phyloP scores from a whole-genome alignment of 2,797 vertebrate species.

The Macropus fuliginosus region DNA sequence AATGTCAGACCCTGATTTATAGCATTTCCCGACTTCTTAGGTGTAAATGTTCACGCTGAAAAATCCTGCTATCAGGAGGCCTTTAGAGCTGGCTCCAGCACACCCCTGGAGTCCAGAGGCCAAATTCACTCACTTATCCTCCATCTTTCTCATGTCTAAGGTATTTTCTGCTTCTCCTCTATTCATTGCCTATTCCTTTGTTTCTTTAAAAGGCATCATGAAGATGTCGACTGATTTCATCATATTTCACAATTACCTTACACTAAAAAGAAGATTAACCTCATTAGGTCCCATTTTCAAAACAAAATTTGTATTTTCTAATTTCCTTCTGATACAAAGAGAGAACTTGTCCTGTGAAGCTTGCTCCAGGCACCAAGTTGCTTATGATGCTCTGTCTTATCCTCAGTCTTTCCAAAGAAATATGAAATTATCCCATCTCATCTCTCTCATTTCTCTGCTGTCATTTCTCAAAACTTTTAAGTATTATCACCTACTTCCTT shows the following conservation, averaged over 20 bases:
- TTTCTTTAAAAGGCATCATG: neutral
- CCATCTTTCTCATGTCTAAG: neutral
- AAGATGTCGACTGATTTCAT: slow-evolving; percentile 20
- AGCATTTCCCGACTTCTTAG: neutral
- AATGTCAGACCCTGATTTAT: neutral
- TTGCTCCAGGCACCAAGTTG: neutral
- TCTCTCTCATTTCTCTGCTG: neutral
- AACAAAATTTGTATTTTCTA: slow-evolving; percentile 21
- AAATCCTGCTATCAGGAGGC: neutral
- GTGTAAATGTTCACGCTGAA: neutral
- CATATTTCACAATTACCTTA: neutral
- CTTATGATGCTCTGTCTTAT: neutral
- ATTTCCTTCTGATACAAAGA: neutral
- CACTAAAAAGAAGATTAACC: slow-evolving; percentile 8
- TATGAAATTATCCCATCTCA: neutral
- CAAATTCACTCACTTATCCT: neutral
- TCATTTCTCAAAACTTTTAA: neutral
- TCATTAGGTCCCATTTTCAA: neutral
- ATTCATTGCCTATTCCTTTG: neutral
- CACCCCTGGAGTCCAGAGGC: neutral
- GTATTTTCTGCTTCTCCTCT: neutral
- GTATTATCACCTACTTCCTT: neutral
- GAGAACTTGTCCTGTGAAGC: neutral
- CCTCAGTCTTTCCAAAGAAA: neutral
- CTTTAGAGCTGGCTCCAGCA: neutral